Evolutionary conservation across 2,113 vertebrate species (phyloP), one percentile per base, ranked within the genome.

Genomic region (Lagopus leucura): DNA sequence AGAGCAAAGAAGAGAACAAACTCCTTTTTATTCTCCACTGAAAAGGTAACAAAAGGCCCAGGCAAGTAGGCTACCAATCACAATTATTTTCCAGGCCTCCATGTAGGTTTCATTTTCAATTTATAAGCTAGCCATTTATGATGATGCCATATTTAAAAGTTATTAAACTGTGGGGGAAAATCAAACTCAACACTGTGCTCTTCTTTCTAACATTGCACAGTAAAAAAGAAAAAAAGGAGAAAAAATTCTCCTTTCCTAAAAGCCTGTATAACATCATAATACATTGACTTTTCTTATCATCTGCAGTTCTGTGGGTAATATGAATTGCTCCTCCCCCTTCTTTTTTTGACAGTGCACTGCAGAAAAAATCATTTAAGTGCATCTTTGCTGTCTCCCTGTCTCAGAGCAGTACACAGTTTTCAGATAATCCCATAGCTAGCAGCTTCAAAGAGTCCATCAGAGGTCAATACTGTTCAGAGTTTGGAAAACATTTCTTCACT

Each of bases 331-430:
- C 36, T 71, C 47, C 43, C 16, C 13, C 28, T 79, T 28, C 16
- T n/a, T 82, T 61, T 81, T 27, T 55, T 40, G 40, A 65, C 18
- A 45, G 14, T 0, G 2, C 20, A 2, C 76, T 84, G 28, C 40
- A 91, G 65, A 79, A 92, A 89, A 89, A 94, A 92, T 75, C 55
- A 73, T 90, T 84, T 82, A 93, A 92, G 86, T 86, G 80, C 65
- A 84, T 40, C 84, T 95, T 61, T 91, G 55, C 66, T 90, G 21
- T 22, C 84, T 96, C 73, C 61, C 65, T 70, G 21, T 73, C 80
- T 94, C 13, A 0, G 75, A 92, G 69, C 42, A 79, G 43, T 52
- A 40, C 60, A 65, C 40, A 73, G 55, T 69, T 73, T 82, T 71
- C 52, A 92, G 86, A 91, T 36, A 86, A 70, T 52, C 82, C 65